phyloP scores from a whole-genome alignment of 2,888 invertebrate genomes.

The Idaea aversata region DNA sequence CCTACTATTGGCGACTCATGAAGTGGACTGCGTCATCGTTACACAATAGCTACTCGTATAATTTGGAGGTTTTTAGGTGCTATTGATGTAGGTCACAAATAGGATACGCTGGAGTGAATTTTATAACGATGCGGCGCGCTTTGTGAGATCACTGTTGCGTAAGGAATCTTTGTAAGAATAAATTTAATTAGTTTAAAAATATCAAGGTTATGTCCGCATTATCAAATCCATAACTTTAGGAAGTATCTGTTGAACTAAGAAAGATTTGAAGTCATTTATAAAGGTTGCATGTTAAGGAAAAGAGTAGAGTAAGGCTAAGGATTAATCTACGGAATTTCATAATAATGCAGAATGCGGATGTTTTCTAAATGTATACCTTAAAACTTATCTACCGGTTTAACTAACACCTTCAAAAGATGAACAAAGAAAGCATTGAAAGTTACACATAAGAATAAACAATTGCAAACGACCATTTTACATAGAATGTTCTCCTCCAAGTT shows the following conservation, averaged over 20 bases:
- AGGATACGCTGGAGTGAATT: conserved; percentile 33
- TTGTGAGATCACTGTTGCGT: conserved; percentile 24
- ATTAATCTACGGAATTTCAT: too few relatives aligned
- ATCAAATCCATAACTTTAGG: background rate
- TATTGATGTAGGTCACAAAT: conserved; percentile 45
- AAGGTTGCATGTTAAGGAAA: too few relatives aligned
- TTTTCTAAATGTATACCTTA: too few relatives aligned
- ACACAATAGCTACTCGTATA: conserved; percentile 41
- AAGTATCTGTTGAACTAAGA: background rate
- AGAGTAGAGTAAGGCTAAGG: too few relatives aligned
- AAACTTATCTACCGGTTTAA: too few relatives aligned
- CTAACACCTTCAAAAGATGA: background rate
- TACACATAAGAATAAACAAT: background rate
- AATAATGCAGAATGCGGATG: too few relatives aligned
- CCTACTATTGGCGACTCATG: conserved; percentile 59
- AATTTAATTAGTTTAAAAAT: conserved; percentile 15
- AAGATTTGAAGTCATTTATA: background rate
- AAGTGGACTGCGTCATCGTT: conserved; percentile 52
- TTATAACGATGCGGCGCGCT: conserved; percentile 23
- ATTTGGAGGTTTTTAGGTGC: conserved; percentile 35
- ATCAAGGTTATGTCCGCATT: conserved; percentile 18
- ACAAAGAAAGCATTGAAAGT: background rate
- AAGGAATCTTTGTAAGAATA: conserved; percentile 22
- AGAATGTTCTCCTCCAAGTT: background rate
- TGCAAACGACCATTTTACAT: background rate